Evolutionary conservation across 2,888 invertebrate species (phyloP).

Genomic region (Frankliniella intonsa): DNA sequence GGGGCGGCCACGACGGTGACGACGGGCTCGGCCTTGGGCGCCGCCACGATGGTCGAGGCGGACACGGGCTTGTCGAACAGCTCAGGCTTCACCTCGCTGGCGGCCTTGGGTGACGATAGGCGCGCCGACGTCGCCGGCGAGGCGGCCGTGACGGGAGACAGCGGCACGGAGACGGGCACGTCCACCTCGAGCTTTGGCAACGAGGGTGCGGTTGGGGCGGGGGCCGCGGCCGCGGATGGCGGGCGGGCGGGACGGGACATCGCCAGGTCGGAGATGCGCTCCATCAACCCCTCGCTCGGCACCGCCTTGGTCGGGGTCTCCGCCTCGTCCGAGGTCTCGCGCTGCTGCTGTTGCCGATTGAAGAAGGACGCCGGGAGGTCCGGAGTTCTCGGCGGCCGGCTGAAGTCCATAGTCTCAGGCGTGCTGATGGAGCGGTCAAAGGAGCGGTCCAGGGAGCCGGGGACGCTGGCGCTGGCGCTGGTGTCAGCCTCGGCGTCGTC

Average conservation of each 20-base stretch:
- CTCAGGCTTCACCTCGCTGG: constrained; percentile 19
- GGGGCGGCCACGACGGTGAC: not conserved
- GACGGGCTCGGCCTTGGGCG: not conserved
- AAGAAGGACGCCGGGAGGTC: constrained; percentile 54
- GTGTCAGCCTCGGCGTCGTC: constrained; percentile 65
- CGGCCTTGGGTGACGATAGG: constrained; percentile 12
- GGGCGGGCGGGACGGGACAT: not conserved
- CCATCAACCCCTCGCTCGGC: constrained; percentile 16
- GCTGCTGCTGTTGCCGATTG: constrained; percentile 43
- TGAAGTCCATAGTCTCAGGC: constrained; percentile 51
- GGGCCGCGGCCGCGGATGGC: not conserved
- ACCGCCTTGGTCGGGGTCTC: not conserved
- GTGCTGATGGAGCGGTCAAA: constrained; percentile 48
- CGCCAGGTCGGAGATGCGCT: constrained; percentile 5
- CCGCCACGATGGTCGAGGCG: not conserved
- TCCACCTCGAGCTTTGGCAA: constrained; percentile 1
- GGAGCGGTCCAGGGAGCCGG: constrained; percentile 43
- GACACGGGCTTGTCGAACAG: not conserved
- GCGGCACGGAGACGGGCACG: not conserved
- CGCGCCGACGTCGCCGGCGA: not conserved
- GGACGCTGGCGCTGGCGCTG: constrained; percentile 45
- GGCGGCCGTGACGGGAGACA: not conserved
- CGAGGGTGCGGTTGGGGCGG: not conserved
- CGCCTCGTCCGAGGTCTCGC: not conserved
- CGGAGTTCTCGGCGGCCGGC: constrained; percentile 54